A percentile compares a stretch with the other conserved stretches of the same genome.
These are phyloP conservation scores for Datnioides undecimradiatus DNA, from an alignment of 2,113 vertebrate species.

Conservation along the genomic window DNA sequence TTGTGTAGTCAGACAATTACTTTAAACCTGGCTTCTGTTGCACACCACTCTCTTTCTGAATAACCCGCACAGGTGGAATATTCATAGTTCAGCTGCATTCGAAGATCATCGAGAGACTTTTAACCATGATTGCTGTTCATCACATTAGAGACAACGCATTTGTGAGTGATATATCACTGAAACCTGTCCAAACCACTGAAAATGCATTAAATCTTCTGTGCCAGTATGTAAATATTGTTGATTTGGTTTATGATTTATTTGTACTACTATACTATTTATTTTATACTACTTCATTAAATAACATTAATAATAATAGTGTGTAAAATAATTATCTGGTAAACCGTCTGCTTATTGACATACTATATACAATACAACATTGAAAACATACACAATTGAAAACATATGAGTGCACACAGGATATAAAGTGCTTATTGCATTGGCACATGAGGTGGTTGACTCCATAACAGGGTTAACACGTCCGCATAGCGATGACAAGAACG, in stretches of 20 bases:
- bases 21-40: background rate
- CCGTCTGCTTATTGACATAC: too few relatives aligned
- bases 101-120: background rate
- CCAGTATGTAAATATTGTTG: background rate
- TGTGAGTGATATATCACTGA: background rate
- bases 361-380: too few relatives aligned
- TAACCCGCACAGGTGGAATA: background rate
- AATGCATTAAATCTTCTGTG: background rate
- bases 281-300: too few relatives aligned
- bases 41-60: background rate
- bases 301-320: too few relatives aligned
- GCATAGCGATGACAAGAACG: background rate
- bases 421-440: background rate
- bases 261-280: too few relatives aligned
- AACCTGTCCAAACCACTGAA: background rate
- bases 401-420: background rate
- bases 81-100: background rate
- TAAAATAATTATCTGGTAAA: too few relatives aligned
- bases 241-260: background rate
- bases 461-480: background rate
- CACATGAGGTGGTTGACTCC: background rate
- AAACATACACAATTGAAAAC: too few relatives aligned
- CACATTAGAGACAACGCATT: background rate
- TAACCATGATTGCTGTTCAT: background rate
- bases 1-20: background rate